phyloP scores from a whole-genome alignment of 2,797 vertebrate genomes.

The Danio albolineatus region DNA sequence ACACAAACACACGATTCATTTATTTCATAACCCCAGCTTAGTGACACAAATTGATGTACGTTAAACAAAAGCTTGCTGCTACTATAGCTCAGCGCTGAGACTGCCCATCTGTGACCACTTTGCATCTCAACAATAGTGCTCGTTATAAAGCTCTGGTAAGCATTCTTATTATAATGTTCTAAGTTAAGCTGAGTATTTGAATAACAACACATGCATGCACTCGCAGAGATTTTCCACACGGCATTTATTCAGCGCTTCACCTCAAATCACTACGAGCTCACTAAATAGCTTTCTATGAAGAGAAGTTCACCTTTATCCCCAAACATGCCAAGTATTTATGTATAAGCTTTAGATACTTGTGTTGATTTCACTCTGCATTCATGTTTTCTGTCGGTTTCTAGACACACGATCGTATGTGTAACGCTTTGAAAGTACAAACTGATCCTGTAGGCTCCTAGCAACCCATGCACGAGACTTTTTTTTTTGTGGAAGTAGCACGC shows the following conservation, averaged over 20 bases:
- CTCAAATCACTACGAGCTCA: conserved; percentile 31
- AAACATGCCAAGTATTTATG: not conserved
- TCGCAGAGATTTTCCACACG: conserved; percentile 19
- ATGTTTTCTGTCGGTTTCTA: not conserved
- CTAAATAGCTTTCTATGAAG: conserved; percentile 1
- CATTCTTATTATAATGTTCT: conserved; percentile 21
- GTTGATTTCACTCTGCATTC: conserved; percentile 50
- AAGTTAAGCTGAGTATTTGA: conserved; percentile 26
- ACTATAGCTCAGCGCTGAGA: not conserved
- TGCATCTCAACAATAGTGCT: conserved; percentile 41
- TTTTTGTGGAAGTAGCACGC: conserved; percentile 48
- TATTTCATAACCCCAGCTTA: not conserved
- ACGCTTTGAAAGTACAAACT: not conserved
- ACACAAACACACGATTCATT: not conserved
- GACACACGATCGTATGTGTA: not conserved
- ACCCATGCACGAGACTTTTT: conserved; percentile 36
- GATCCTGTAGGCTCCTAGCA: conserved; percentile 17
- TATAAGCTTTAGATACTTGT: conserved; percentile 41
- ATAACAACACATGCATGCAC: conserved; percentile 20
- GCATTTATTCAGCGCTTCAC: conserved; percentile 22
- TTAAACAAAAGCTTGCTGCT: not conserved
- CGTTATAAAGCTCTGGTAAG: conserved; percentile 1
- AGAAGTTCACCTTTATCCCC: not conserved
- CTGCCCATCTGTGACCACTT: conserved; percentile 17
- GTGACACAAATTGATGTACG: not conserved